These are phyloP conservation scores for Lasioglossum calceatum DNA, from an alignment of 2,888 invertebrate species.

Conservation along the genomic window DNA sequence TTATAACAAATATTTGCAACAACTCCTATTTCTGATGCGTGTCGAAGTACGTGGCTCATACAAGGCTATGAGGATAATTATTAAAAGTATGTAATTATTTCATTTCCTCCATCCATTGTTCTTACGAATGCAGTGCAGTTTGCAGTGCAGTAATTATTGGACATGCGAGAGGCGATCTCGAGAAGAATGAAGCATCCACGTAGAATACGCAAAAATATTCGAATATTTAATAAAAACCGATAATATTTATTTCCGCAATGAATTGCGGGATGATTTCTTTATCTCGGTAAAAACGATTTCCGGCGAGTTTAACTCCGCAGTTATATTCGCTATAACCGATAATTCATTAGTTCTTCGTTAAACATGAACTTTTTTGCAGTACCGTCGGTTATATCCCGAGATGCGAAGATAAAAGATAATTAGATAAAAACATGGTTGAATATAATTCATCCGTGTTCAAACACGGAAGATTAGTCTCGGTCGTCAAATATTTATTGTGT, in stretches of 20 bases:
- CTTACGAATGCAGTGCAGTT: not conserved
- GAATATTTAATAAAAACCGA: not conserved
- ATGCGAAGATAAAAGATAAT: no score
- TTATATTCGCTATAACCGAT: not conserved
- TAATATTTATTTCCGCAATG: not conserved
- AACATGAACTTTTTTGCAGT: not conserved
- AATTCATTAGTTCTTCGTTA: not conserved
- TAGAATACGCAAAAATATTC: not conserved
- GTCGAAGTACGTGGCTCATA: not conserved
- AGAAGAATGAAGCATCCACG: not conserved
- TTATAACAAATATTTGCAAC: no score
- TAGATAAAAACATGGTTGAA: not conserved
- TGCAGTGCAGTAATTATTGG: not conserved
- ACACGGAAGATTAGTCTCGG: not conserved
- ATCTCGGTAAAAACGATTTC: not conserved
- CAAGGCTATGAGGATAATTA: not conserved
- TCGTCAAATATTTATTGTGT: conserved; percentile 17
- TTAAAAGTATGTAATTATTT: not conserved
- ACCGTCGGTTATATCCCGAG: not conserved
- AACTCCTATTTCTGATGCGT: no score
- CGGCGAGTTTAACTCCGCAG: not conserved
- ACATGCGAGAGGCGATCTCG: not conserved
- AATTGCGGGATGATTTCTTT: not conserved
- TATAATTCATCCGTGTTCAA: not conserved
- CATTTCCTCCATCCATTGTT: no score